Conservation (phyloP, 2,888 invertebrate genomes). For the Hirtodrosophila confusa region DNA sequence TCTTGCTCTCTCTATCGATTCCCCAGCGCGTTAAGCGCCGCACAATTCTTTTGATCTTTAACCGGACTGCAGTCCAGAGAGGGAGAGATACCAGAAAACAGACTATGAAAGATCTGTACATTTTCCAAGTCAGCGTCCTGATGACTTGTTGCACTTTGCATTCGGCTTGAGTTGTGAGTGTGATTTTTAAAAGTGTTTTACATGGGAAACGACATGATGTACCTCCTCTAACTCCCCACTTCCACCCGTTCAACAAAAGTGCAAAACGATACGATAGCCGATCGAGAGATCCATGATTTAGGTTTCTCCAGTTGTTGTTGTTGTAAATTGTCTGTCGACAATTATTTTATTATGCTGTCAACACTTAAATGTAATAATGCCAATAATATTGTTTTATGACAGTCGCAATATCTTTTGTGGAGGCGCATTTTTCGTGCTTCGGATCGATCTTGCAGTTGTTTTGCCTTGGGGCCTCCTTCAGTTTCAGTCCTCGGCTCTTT, state of each 20-base stretch:
- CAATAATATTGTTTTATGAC: conserved; percentile 82
- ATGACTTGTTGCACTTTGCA: conserved; percentile 73
- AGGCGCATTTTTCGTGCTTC: conserved; percentile 61
- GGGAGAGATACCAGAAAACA: conserved; percentile 18
- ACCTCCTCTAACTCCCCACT: not conserved
- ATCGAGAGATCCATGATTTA: conserved; percentile 45
- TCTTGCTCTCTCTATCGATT: conserved; percentile 16
- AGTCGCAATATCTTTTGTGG: conserved; percentile 70
- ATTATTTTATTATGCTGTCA: conserved; percentile 84
- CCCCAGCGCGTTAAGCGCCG: conserved; percentile 61
- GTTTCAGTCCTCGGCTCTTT: conserved; percentile 61
- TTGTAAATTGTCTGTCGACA: conserved; percentile 81
- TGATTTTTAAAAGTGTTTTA: conserved; percentile 81
- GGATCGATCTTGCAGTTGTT: conserved; percentile 41
- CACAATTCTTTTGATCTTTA: conserved; percentile 82
- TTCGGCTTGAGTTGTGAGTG: conserved; percentile 79
- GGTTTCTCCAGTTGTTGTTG: conserved; percentile 54
- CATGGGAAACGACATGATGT: conserved; percentile 76
- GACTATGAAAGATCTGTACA: conserved; percentile 72
- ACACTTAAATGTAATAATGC: conserved; percentile 82
- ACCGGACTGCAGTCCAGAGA: conserved; percentile 32
- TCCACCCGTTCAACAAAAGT: not conserved
- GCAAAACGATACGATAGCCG: conserved; percentile 44
- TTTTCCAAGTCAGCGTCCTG: conserved; percentile 53
- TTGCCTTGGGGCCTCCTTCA: conserved; percentile 44